Conservation (phyloP, 2,113 vertebrate genomes). For the Sinocyclocheilus grahami region DNA sequence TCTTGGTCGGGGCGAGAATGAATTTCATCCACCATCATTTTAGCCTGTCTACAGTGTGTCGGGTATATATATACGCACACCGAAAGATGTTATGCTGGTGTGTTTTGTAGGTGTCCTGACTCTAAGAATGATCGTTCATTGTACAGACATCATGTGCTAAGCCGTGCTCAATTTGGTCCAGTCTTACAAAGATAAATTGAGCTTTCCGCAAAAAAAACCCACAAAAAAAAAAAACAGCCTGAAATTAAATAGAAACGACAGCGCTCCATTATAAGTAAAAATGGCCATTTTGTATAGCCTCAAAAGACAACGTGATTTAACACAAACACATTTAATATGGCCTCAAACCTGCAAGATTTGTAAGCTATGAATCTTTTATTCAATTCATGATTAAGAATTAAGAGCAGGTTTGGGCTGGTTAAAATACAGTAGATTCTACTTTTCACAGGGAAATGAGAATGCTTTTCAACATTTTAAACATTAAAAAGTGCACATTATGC, state of each 20-base stretch:
- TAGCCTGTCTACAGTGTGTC: not conserved
- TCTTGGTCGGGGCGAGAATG: not conserved
- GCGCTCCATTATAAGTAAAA: conserved; percentile 30
- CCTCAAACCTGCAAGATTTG: conserved; percentile 63
- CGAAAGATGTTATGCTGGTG: not conserved
- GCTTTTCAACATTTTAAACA: conserved; percentile 26
- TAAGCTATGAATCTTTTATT: not conserved
- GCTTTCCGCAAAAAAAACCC: conserved; percentile 6
- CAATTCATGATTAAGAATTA: conserved; percentile 48
- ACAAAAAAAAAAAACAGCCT: conserved; percentile 37
- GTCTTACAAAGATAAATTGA: not conserved
- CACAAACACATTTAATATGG: conserved; percentile 57
- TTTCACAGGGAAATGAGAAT: conserved; percentile 37
- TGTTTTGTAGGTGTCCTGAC: conserved; percentile 17
- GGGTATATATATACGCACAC: not conserved
- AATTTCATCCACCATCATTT: not conserved
- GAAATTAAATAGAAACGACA: conserved; percentile 23
- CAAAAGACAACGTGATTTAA: conserved; percentile 50
- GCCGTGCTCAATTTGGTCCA: conserved; percentile 1
- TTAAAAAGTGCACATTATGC: conserved; percentile 56
- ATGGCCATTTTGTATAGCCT: conserved; percentile 23
- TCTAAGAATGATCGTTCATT: not conserved
- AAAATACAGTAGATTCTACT: conserved; percentile 59
- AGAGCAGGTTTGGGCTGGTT: conserved; percentile 68
- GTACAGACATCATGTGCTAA: not conserved